Conservation (phyloP, 1,140 invertebrate genomes). For the Lethrus apterus region DNA sequence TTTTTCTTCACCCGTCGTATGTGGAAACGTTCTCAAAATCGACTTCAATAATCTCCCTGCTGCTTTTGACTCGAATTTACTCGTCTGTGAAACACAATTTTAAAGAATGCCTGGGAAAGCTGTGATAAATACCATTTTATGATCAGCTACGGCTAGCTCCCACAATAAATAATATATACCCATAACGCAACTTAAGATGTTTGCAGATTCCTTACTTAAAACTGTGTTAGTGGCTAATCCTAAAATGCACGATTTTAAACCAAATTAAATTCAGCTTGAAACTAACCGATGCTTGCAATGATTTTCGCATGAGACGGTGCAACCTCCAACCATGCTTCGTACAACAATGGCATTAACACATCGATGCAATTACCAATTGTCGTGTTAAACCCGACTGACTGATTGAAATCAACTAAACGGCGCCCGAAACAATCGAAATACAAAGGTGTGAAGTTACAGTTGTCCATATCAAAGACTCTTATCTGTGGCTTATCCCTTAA, state of each 20-base stretch:
- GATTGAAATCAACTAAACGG: too few relatives aligned
- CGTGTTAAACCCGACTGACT: too few relatives aligned
- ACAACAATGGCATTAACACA: slow-evolving; percentile 58
- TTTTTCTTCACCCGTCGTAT: too few relatives aligned
- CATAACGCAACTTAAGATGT: slow-evolving; percentile 29
- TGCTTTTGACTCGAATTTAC: slow-evolving; percentile 23
- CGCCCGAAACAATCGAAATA: not conserved
- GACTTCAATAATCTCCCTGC: too few relatives aligned
- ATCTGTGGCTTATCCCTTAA: not conserved
- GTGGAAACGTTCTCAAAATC: too few relatives aligned
- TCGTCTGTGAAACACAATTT: slow-evolving; percentile 12
- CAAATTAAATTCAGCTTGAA: slow-evolving; percentile 4
- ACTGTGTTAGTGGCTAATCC: slow-evolving; percentile 10
- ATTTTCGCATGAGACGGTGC: slow-evolving; percentile 41
- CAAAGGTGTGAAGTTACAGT: slow-evolving; percentile 3
- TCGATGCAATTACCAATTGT: slow-evolving; percentile 49
- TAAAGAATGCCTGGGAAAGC: not conserved
- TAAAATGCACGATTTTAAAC: not conserved
- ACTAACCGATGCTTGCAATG: slow-evolving; percentile 23
- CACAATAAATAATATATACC: slow-evolving; percentile 30
- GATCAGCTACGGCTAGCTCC: slow-evolving; percentile 11
- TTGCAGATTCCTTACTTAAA: slow-evolving; percentile 27
- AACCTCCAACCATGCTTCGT: slow-evolving; percentile 68
- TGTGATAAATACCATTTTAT: slow-evolving; percentile 3
- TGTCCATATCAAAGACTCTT: not conserved